Conservation (phyloP, 2,113 vertebrate species). For the Perca schrenkii region DNA sequence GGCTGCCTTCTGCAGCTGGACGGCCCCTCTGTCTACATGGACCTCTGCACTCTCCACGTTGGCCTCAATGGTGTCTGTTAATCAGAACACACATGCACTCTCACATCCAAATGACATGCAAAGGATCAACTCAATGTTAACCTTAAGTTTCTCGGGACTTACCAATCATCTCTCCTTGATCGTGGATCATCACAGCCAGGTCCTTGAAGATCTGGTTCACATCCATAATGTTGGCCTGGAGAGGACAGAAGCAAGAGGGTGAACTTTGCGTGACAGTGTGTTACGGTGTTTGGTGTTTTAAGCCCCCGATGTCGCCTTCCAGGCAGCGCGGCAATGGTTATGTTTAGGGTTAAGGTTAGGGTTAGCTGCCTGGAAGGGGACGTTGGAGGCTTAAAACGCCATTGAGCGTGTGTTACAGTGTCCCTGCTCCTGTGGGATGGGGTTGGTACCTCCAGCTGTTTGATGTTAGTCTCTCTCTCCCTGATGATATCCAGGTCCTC, state of each 20-base stretch:
- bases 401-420: background rate
- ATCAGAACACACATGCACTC: background rate
- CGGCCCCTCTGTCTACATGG: slow-evolving; percentile 90
- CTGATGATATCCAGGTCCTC: slow-evolving; percentile 93
- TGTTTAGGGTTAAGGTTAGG: no score
- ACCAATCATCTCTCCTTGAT: slow-evolving; percentile 96
- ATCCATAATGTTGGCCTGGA: slow-evolving; percentile 93
- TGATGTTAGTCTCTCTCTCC: slow-evolving; percentile 92
- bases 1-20: slow-evolving; percentile 90
- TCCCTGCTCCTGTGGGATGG: background rate
- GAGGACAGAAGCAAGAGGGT: slow-evolving; percentile 40
- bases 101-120: background rate
- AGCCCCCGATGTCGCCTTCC: no score
- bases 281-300: background rate
- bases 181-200: slow-evolving; percentile 95
- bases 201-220: slow-evolving; percentile 98
- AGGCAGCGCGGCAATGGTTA: no score
- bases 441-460: slow-evolving; percentile 89
- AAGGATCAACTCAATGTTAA: background rate
- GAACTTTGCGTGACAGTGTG: background rate
- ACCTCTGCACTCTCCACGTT: slow-evolving; percentile 94
- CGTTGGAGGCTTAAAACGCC: no score
- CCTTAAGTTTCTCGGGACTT: slow-evolving; percentile 44
- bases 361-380: no score
- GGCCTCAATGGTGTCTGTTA: slow-evolving; percentile 93